A percentile compares a stretch with the other conserved stretches of the same genome.
Evolutionary conservation across 2,113 vertebrate genomes (phyloP).

Genomic region (Catharus fuscescens): DNA sequence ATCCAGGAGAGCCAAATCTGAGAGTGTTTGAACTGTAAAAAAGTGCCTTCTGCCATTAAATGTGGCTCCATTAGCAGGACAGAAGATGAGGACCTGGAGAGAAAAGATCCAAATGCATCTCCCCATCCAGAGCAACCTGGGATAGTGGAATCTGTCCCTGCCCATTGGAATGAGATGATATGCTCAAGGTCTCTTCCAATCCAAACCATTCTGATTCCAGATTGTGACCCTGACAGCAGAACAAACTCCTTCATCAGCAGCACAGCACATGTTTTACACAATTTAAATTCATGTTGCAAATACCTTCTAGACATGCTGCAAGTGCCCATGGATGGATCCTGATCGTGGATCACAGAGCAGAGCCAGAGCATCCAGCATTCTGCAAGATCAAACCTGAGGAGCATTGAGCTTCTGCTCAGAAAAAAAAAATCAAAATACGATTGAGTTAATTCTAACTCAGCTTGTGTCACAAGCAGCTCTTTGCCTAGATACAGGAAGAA

Average conservation of each 20-base stretch:
- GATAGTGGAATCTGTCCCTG: not conserved
- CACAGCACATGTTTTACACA: not conserved
- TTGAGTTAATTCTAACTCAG: not conserved
- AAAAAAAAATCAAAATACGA: not conserved
- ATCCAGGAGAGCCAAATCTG: not conserved
- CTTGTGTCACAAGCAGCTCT: not conserved
- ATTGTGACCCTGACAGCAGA: not conserved
- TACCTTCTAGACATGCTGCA: fast-evolving
- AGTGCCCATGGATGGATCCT: not conserved
- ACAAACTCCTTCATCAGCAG: not conserved
- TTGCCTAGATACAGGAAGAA: not conserved
- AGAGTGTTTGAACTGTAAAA: not conserved
- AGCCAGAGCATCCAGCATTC: not conserved
- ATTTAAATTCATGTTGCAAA: not conserved
- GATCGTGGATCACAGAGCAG: not conserved
- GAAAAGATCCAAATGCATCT: not conserved
- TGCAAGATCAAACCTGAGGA: not conserved
- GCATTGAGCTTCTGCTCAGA: not conserved
- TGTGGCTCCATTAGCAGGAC: not conserved
- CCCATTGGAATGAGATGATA: too few species aligned
- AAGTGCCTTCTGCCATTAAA: not conserved
- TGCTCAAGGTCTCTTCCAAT: not conserved
- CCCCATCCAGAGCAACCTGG: not conserved
- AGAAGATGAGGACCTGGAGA: not conserved
- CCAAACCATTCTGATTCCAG: not conserved